phyloP scores from a whole-genome alignment of 2,888 invertebrate genomes.

The Cheilosia soror region DNA sequence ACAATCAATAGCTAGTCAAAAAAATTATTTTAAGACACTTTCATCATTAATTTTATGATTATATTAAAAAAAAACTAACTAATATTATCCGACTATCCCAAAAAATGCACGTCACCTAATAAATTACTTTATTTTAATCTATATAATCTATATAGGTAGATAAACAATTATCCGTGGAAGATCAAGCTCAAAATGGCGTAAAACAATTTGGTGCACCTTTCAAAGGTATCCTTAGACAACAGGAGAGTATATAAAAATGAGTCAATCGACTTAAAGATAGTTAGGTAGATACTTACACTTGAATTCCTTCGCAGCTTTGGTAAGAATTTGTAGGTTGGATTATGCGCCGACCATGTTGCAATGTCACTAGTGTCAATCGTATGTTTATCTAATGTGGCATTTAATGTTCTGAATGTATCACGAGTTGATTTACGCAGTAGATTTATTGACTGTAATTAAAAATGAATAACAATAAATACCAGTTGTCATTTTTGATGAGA shows the following conservation, averaged over 20 bases:
- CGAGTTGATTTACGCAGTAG: conserved; percentile 26
- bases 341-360: conserved; percentile 76
- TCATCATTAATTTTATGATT: no score
- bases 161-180: not conserved
- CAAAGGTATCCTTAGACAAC: not conserved
- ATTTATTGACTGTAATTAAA: conserved; percentile 44
- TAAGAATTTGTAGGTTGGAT: conserved; percentile 80
- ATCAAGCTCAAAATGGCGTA: not conserved
- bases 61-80: no score
- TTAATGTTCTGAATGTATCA: conserved; percentile 34
- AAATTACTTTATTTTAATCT: not conserved
- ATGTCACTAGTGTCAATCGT: conserved; percentile 78
- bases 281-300: conserved; percentile 77
- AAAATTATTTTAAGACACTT: no score
- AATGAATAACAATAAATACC: not conserved
- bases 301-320: conserved; percentile 78
- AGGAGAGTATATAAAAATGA: not conserved
- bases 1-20: no score
- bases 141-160: no score
- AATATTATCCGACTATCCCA: not conserved
- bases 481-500: not conserved
- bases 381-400: conserved; percentile 44
- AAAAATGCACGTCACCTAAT: not conserved
- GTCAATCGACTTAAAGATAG: not conserved
- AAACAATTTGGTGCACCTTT: not conserved